Conservation (phyloP, 2,113 vertebrate species). For the Clarias gariepinus region DNA sequence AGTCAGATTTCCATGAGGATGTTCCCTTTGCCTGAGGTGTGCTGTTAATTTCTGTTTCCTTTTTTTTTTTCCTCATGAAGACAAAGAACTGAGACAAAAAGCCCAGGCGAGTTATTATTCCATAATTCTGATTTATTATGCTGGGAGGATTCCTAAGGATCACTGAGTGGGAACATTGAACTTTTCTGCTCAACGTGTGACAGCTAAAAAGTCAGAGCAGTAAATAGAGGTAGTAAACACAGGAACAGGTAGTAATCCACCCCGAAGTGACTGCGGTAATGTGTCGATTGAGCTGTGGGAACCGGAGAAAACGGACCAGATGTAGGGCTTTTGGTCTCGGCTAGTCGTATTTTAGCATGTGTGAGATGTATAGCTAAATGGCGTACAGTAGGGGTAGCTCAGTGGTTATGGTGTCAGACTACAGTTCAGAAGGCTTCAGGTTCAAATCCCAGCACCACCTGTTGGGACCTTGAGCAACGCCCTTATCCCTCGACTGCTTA, state of each 20-base stretch:
- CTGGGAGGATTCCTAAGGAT: conserved; percentile 33
- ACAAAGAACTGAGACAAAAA: conserved; percentile 17
- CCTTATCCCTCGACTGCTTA: too few relatives aligned
- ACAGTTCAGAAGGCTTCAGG: too few relatives aligned
- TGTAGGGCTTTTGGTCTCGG: conserved; percentile 30
- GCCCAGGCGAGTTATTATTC: conserved; percentile 46
- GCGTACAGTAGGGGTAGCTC: too few relatives aligned
- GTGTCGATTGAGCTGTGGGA: conserved; percentile 35
- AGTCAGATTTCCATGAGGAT: conserved; percentile 25
- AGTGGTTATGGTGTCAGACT: too few relatives aligned
- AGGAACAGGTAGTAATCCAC: conserved; percentile 30
- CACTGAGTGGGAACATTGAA: conserved; percentile 22
- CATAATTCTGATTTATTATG: conserved; percentile 54
- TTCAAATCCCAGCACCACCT: too few relatives aligned
- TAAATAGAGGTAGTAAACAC: conserved; percentile 30
- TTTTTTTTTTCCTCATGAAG: not conserved
- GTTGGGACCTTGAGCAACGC: too few relatives aligned
- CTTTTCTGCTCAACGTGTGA: conserved; percentile 31
- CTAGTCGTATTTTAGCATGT: not conserved
- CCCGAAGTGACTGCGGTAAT: conserved; percentile 26
- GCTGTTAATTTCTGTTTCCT: conserved; percentile 25
- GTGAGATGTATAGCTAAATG: too few relatives aligned
- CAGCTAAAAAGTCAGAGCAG: conserved; percentile 28
- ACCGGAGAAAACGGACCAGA: conserved; percentile 40
- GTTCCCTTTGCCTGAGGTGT: conserved; percentile 17